phyloP scores from a whole-genome alignment of 1,140 invertebrate genomes.

The Neocloeon triangulifer region DNA sequence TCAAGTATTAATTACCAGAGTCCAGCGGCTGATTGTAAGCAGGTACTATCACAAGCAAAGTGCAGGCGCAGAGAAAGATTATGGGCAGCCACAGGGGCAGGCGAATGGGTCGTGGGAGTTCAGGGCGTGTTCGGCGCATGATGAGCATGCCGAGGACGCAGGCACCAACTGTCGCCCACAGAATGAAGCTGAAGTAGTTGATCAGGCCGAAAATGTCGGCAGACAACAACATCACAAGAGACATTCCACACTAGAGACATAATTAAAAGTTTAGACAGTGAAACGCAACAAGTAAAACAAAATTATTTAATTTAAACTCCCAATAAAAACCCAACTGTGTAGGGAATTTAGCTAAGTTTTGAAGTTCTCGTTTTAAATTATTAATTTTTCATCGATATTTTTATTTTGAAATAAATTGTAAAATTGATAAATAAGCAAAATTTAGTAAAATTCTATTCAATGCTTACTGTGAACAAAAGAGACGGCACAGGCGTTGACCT shows the following conservation, averaged over 20 bases:
- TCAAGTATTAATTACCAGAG: conserved; percentile 10
- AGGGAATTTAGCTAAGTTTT: no score
- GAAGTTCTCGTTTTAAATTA: no score
- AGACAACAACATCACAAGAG: conserved; percentile 43
- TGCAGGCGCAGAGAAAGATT: conserved; percentile 24
- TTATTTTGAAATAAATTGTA: not conserved
- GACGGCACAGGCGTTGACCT: conserved; percentile 61
- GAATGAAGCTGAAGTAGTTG: conserved; percentile 55
- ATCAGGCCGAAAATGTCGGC: conserved; percentile 48
- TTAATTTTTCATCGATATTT: no score
- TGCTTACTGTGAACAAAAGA: conserved; percentile 46
- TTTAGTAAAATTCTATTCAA: not conserved
- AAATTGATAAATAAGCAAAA: not conserved
- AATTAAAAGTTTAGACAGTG: conserved; percentile 14
- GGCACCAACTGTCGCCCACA: conserved; percentile 55
- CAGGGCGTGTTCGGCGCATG: conserved; percentile 43
- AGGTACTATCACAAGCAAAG: conserved; percentile 26
- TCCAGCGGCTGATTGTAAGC: conserved; percentile 18
- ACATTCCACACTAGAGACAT: conserved; percentile 46
- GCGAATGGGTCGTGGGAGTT: conserved; percentile 56
- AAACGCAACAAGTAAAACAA: no score
- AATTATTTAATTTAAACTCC: no score
- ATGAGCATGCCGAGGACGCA: conserved; percentile 58
- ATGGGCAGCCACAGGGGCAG: conserved; percentile 35
- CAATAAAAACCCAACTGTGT: conserved; percentile 1